Evolutionary conservation across 2,797 vertebrate species (phyloP), one percentile per base, ranked within the genome.

Genomic region (Vireo griseus): DNA sequence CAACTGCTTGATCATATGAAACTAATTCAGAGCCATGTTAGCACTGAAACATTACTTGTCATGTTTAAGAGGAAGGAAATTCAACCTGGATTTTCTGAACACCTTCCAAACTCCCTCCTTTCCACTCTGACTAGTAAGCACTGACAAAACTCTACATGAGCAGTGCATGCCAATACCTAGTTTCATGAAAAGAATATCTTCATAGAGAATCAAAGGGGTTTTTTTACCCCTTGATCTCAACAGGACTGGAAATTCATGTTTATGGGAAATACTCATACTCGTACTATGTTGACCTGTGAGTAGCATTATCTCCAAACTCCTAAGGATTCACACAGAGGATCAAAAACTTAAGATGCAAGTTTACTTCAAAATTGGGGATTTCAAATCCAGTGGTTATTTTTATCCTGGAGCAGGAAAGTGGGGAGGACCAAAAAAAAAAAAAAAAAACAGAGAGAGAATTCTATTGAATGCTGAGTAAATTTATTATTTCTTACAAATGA

Each of bases 401-500:
- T 76, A 77, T 45, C 31, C 26, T 50, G 22, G 13, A 88, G 22
- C 18, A 86, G n/a, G 13, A 50, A 74, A 92, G 28, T 1, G 0
- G 18, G 2, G 4, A 51, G 1, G 2, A n/a, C 13, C 37, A 39
- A 39, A 39, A 39, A 39, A 39, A 39, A 39, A 37, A 16, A 18
- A 20, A 35, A 16, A 11, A n/a, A 10, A 19, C 3, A 13, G 1
- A 31, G 31, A n/a, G 4, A 42, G 9, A 55, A 50, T 44, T 74
- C 35, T n/a, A 14, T 9, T 11, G 5, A 84, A n/a, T 35, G n/a
- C 39, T 55, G 7, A 71, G 61, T 22, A 50, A 28, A 52, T 21
- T 28, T 33, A 50, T 80, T 80, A 44, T 77, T 83, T 79, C 86
- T 93, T 88, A 87, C 39, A 81, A 58, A 72, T 62, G 18, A 39